phyloP scores from a whole-genome alignment of 2,113 vertebrate genomes.

The Perognathus longimembris region DNA sequence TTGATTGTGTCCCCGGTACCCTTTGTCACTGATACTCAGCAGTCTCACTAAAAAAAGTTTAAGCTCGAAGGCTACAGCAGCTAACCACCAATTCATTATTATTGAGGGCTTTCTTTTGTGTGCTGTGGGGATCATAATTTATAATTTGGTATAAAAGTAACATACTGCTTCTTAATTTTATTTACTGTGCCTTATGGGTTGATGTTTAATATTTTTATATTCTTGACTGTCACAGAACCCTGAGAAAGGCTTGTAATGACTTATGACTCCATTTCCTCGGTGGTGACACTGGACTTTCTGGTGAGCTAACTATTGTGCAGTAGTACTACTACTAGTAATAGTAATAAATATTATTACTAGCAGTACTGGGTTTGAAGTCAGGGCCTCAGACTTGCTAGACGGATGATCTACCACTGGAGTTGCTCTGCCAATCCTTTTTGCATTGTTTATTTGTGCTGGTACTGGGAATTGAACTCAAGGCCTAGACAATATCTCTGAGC shows the following conservation, averaged over 20 bases:
- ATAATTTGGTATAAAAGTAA: constrained; percentile 41
- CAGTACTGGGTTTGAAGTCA: too few relatives aligned
- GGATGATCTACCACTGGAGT: too few relatives aligned
- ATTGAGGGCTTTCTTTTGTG: background rate
- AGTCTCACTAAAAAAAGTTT: constrained; percentile 65
- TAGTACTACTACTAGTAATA: too few relatives aligned
- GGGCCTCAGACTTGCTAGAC: too few relatives aligned
- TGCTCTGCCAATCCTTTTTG: too few relatives aligned
- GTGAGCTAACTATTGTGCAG: background rate
- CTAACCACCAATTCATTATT: constrained; percentile 12
- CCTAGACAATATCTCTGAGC: too few relatives aligned
- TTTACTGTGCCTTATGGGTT: constrained; percentile 9
- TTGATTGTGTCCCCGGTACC: constrained; percentile 68
- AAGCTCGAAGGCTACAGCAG: background rate
- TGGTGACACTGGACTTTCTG: background rate
- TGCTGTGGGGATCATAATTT: constrained; percentile 31
- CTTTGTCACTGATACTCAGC: constrained; percentile 69
- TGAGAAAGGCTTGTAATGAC: background rate
- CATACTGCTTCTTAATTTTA: constrained; percentile 29
- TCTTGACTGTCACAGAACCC: background rate
- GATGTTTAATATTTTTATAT: constrained; percentile 37
- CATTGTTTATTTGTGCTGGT: too few relatives aligned
- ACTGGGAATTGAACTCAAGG: too few relatives aligned
- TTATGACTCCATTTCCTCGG: background rate
- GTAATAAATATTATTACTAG: too few relatives aligned